Evolutionary conservation across 92 coral and sea anemone genomes (phyloP), one percentile per base, ranked within the genome.

Genomic region (Zoanthus sociatus): DNA sequence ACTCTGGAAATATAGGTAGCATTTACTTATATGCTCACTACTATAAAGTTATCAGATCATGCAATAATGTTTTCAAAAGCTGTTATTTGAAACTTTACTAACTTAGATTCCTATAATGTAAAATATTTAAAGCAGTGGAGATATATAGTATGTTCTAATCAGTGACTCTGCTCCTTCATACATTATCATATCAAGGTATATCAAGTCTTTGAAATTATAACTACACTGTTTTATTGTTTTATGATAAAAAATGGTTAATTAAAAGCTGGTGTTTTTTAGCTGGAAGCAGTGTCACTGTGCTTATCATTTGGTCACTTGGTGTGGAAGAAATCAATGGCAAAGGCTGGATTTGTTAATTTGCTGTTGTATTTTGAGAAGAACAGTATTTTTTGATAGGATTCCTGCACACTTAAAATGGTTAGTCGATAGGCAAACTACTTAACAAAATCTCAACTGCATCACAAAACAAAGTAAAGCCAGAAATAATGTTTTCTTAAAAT

Each of bases 381-480:
- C 55, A 3, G 54, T 5, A 26, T 37, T 11, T 73, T 12, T 73
- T 55, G 12, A 73, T 30, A 73, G 77, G 55, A 73, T 26, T 45
- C 77, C 77, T 73, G 18, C 15, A 73, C 77, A 73, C 10, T 31
- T 73, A 45, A 73, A 73, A 73, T 73, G 42, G 54, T 73, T 26
- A 42, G 77, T 73, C 56, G 56, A 73, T 20, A 73, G 77, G 56
- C 26, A 45, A 73, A 55, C 77, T 73, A 42, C 77, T 73, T 50
- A 44, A 50, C 16, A 76, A 21, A 15, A 53, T n/a, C 10, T 50
- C 58, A 76, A 13, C 81, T 30, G 21, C 45, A 26, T 21, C 42
- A 64, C 81, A 76, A 51, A 76, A 76, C 64, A 50, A 50, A 20
- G 63, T 50, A 64, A 76, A 76, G 32, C 81, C 81, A 21, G 81